Evolutionary conservation across 2,797 vertebrate species (phyloP).

Genomic region (Pachyuromys duprasi): DNA sequence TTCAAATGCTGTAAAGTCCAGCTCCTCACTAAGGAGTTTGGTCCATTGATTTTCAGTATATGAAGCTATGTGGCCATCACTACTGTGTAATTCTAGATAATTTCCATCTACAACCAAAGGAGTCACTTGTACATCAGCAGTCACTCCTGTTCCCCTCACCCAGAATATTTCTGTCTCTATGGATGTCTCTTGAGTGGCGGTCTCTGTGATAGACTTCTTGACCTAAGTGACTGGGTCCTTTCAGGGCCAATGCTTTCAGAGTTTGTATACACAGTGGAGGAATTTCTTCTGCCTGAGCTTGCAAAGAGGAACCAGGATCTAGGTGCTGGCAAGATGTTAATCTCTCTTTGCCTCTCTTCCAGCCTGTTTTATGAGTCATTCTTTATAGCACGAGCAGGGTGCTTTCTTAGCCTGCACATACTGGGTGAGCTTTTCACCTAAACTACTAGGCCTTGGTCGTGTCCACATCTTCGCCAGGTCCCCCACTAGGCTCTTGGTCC

Average conservation of each 20-base stretch:
- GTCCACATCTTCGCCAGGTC: not conserved
- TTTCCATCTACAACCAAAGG: constrained; percentile 9
- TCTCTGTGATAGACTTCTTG: not conserved
- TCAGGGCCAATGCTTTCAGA: not conserved
- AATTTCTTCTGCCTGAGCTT: constrained; percentile 24
- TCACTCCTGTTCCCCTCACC: not conserved
- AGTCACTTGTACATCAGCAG: not conserved
- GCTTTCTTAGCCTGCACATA: not conserved
- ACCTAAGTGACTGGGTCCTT: not conserved
- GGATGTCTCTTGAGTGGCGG: not conserved
- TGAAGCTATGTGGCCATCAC: not conserved
- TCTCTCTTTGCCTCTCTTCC: not conserved
- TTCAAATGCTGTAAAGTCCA: constrained; percentile 31
- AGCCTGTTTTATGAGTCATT: not conserved
- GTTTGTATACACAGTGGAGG: not conserved
- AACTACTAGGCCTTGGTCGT: not conserved
- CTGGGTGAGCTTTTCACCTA: not conserved
- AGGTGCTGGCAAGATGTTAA: not conserved
- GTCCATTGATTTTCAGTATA: constrained; percentile 34
- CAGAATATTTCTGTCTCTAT: not conserved
- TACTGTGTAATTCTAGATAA: constrained; percentile 26
- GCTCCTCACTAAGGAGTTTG: not conserved
- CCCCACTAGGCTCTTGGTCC: not conserved
- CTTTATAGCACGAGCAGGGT: not conserved
- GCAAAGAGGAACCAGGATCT: not conserved